phyloP scores from a whole-genome alignment of 2,888 invertebrate species.

The Drosophila kanekoi region DNA sequence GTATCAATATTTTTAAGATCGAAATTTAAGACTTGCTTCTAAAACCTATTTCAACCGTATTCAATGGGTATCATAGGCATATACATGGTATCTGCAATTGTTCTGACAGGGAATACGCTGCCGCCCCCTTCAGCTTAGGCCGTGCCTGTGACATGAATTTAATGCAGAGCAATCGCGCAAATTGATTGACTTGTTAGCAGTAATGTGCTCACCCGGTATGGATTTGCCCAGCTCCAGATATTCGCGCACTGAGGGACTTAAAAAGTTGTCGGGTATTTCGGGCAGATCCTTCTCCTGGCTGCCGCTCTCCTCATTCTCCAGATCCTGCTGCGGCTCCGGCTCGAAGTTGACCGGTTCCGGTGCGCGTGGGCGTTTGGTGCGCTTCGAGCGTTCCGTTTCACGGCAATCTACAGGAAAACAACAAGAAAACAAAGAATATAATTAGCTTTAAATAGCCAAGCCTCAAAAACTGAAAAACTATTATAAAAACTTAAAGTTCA shows the following conservation, averaged over 20 bases:
- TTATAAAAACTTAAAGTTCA: conserved; percentile 44
- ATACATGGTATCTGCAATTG: background rate
- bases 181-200: conserved; percentile 53
- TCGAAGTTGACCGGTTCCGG: conserved; percentile 85
- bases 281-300: conserved; percentile 84
- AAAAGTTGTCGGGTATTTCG: conserved; percentile 90
- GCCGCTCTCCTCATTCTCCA: conserved; percentile 83
- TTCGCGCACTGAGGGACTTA: conserved; percentile 93
- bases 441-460: conserved; percentile 28
- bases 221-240: conserved; percentile 95
- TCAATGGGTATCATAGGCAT: too few relatives aligned
- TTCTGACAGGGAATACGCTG: conserved; percentile 12
- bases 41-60: background rate
- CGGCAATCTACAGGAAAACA: conserved; percentile 85
- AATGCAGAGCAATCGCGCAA: conserved; percentile 36
- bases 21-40: too few relatives aligned
- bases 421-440: conserved; percentile 11
- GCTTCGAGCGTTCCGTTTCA: conserved; percentile 85
- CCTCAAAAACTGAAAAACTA: conserved; percentile 4
- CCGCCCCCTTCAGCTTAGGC: conserved; percentile 7
- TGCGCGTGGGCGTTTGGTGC: conserved; percentile 88
- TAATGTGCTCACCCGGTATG: conserved; percentile 90
- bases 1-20: too few relatives aligned
- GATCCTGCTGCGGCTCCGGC: conserved; percentile 85
- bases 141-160: conserved; percentile 18